Evolutionary conservation across 2,797 vertebrate species (phyloP).

Genomic region (Setipinna tenuifilis): DNA sequence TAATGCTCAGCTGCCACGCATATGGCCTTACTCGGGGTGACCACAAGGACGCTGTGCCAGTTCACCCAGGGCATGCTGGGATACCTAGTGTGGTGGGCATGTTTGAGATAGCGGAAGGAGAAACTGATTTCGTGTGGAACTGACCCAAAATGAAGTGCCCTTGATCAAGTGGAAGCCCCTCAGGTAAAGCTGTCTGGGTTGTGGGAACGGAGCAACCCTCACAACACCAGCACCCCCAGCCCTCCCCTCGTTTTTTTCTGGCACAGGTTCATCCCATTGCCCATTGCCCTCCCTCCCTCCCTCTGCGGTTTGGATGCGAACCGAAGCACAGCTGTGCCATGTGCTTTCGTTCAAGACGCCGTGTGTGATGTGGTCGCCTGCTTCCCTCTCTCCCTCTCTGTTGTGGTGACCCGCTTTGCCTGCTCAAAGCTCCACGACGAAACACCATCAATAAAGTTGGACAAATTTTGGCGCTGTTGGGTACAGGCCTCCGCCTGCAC

Average conservation of each 20-base stretch:
- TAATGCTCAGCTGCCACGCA: conserved; percentile 65
- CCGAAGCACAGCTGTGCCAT: conserved; percentile 72
- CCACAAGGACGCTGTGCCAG: conserved; percentile 58
- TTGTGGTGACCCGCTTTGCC: conserved; percentile 63
- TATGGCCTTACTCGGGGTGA: conserved; percentile 62
- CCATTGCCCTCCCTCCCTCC: conserved; percentile 43
- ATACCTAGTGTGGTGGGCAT: background rate
- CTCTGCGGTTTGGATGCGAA: conserved; percentile 37
- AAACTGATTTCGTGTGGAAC: background rate
- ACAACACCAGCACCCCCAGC: background rate
- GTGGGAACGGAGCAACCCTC: background rate
- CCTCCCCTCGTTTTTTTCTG: conserved; percentile 4
- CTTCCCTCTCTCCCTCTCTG: conserved; percentile 57
- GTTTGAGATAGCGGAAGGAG: background rate
- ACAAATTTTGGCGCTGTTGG: conserved; percentile 60
- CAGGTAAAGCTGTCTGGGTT: background rate
- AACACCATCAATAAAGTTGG: conserved; percentile 53
- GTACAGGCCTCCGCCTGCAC: conserved; percentile 24
- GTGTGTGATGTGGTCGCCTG: conserved; percentile 68
- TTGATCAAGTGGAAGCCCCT: conserved; percentile 2
- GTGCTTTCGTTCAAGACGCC: conserved; percentile 70
- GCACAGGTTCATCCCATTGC: conserved; percentile 32
- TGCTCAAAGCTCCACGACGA: conserved; percentile 56
- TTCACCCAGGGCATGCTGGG: conserved; percentile 28
- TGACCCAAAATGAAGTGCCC: background rate